These are phyloP conservation scores for Craterocephalus amniculus DNA, from an alignment of 2,797 vertebrate genomes.

Conservation along the genomic window DNA sequence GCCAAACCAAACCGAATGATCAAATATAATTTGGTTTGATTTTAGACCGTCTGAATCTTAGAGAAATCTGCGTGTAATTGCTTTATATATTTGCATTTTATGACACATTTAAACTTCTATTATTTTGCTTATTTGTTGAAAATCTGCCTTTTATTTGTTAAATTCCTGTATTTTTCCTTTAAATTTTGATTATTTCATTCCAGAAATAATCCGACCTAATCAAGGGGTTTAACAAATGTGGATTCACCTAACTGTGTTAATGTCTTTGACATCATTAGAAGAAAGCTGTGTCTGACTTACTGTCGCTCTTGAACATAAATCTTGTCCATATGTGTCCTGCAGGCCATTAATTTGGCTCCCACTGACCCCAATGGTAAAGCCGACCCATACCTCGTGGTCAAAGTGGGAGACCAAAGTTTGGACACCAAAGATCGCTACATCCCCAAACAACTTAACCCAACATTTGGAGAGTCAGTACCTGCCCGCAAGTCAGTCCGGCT, in stretches of 20 bases:
- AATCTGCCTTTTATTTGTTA: neutral
- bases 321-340: constrained; percentile 21
- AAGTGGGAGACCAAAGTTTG: constrained; percentile 81
- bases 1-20: too few species aligned
- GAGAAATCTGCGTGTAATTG: too few species aligned
- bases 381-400: constrained; percentile 91
- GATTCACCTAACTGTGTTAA: too few species aligned
- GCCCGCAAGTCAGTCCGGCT: constrained; percentile 3
- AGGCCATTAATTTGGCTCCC: constrained; percentile 92
- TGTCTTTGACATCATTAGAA: too few species aligned
- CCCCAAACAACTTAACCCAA: constrained; percentile 93
- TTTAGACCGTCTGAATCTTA: too few species aligned
- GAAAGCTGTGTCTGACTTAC: neutral
- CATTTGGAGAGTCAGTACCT: constrained; percentile 92
- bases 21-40: neutral
- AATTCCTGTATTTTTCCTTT: neutral
- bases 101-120: neutral
- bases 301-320: neutral
- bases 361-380: constrained; percentile 92
- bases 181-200: neutral
- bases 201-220: neutral
- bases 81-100: neutral
- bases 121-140: neutral
- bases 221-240: neutral
- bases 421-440: constrained; percentile 92